Conservation (phyloP, 2,797 vertebrate genomes). For the Adrianichthys oophorus region DNA sequence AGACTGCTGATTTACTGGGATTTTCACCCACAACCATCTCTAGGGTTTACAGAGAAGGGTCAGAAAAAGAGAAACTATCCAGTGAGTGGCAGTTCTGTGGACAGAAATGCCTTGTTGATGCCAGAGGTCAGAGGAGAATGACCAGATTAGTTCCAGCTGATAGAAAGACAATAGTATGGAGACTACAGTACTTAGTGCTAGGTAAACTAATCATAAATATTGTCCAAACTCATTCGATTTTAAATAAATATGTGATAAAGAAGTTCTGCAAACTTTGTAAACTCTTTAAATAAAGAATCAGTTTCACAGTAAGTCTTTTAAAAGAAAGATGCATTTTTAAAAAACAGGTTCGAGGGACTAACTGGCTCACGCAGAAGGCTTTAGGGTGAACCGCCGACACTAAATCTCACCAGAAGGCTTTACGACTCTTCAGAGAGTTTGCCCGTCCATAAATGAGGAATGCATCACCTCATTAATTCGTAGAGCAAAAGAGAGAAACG, state of each 20-base stretch:
- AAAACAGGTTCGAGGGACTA: conserved; percentile 9
- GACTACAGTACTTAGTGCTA: too few species aligned
- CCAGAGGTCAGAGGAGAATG: conserved; percentile 37
- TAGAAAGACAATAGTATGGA: too few species aligned
- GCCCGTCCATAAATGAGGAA: conserved; percentile 44
- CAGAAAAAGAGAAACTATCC: not conserved
- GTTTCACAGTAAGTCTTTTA: too few species aligned
- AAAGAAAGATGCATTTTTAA: conserved; percentile 4
- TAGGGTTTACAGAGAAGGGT: not conserved
- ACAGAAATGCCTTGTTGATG: conserved; percentile 41
- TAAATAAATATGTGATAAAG: too few species aligned
- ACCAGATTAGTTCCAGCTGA: too few species aligned
- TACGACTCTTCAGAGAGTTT: conserved; percentile 37
- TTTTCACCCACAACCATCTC: not conserved
- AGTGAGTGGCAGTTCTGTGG: conserved; percentile 10
- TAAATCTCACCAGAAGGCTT: conserved; percentile 36
- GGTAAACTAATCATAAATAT: too few species aligned
- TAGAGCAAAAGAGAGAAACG: conserved; percentile 14
- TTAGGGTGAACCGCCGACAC: conserved; percentile 9
- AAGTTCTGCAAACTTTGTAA: too few species aligned
- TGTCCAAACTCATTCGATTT: too few species aligned
- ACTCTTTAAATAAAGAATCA: too few species aligned
- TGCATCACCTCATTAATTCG: conserved; percentile 49
- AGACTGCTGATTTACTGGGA: too few species aligned
- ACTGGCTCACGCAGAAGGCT: conserved; percentile 10